phyloP scores from a whole-genome alignment of 2,888 invertebrate species.

The Xylota segnis region DNA sequence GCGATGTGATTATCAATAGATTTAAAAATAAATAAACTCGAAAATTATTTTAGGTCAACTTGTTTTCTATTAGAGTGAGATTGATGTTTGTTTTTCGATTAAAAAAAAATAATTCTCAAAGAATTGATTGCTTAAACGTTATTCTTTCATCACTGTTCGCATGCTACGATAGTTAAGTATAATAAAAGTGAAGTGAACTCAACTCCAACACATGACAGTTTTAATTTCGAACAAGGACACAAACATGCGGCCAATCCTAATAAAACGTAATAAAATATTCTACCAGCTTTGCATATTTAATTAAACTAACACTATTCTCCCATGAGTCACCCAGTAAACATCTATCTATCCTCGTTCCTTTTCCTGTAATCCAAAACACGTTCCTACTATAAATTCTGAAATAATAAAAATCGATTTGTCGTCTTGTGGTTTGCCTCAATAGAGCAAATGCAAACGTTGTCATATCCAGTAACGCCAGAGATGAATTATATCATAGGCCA shows the following conservation, averaged over 20 bases:
- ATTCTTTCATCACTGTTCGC: too few relatives aligned
- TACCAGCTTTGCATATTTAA: constrained; percentile 35
- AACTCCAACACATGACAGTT: neutral
- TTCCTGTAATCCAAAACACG: constrained; percentile 30
- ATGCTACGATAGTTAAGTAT: too few relatives aligned
- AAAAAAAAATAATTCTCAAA: too few relatives aligned
- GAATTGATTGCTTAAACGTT: too few relatives aligned
- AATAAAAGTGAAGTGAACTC: neutral
- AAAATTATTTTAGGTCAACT: neutral
- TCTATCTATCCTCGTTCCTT: neutral
- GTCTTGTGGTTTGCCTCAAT: constrained; percentile 2
- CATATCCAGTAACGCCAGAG: constrained; percentile 49
- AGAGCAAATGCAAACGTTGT: constrained; percentile 46
- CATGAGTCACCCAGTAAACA: constrained; percentile 7
- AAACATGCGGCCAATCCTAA: neutral
- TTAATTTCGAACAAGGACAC: neutral
- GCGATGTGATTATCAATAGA: neutral
- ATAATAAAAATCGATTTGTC: constrained; percentile 34
- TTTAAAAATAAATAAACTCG: neutral
- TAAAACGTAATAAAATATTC: constrained; percentile 9
- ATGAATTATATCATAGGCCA: constrained; percentile 57
- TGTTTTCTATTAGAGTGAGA: neutral
- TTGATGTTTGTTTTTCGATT: neutral
- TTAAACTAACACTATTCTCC: constrained; percentile 1
- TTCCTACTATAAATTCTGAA: constrained; percentile 17